These are phyloP conservation scores for Cydia pomonella DNA, from an alignment of 1,140 invertebrate genomes.

Conservation along the genomic window DNA sequence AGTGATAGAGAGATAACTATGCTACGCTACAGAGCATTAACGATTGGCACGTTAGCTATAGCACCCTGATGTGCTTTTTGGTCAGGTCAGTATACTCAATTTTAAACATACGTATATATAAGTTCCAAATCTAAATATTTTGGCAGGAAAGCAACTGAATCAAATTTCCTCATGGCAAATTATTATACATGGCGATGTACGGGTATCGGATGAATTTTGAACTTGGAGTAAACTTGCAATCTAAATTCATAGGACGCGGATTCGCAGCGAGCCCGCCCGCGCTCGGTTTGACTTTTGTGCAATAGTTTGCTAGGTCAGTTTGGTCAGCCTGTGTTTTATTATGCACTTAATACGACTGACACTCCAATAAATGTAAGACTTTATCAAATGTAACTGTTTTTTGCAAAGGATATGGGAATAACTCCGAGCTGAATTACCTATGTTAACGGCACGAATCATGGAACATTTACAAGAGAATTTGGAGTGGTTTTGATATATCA, in stretches of 20 bases:
- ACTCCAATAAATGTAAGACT: background rate
- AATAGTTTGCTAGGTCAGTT: slow-evolving; percentile 24
- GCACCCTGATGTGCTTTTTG: no score
- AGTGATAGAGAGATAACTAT: no score
- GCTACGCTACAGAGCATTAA: no score
- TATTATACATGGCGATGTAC: slow-evolving; percentile 43
- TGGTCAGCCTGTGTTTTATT: background rate
- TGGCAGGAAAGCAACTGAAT: slow-evolving; percentile 15
- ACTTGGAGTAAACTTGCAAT: slow-evolving; percentile 64
- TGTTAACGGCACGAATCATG: no score
- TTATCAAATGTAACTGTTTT: no score
- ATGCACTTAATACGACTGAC: background rate
- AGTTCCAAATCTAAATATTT: background rate
- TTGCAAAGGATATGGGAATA: background rate
- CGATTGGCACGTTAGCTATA: no score
- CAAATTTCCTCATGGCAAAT: slow-evolving; percentile 19
- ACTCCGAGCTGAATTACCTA: background rate
- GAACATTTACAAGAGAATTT: no score
- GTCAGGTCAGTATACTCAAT: background rate
- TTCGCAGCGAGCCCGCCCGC: slow-evolving; percentile 42
- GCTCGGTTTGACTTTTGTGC: slow-evolving; percentile 43
- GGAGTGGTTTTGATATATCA: no score
- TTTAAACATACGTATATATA: background rate
- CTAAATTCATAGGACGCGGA: slow-evolving; percentile 61
- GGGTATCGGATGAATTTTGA: slow-evolving; percentile 56